A percentile compares a stretch with the other conserved stretches of the same genome.
Conservation (phyloP, 2,888 invertebrate species). For the Cantharis rustica region DNA sequence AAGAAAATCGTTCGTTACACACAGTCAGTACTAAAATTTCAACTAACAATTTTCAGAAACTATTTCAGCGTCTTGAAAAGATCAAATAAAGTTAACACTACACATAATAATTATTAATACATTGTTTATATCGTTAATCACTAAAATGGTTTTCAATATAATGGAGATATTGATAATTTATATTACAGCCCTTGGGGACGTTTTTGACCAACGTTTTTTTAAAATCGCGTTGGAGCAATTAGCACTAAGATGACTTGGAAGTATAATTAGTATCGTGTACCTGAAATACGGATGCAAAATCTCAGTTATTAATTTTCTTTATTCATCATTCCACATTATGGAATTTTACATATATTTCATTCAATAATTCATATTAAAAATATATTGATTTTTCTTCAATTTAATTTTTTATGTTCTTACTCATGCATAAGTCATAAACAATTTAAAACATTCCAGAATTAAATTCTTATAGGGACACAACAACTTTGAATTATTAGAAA, state of each 20-base stretch:
- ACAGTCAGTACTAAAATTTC: not conserved
- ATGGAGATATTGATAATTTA: not conserved
- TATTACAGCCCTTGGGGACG: constrained; percentile 1
- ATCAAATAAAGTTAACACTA: not conserved
- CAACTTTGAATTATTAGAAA: constrained; percentile 7
- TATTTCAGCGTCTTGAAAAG: not conserved
- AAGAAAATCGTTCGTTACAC: not conserved
- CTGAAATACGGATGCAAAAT: constrained; percentile 11
- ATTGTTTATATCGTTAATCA: not conserved
- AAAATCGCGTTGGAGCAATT: not conserved
- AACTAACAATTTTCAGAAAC: not conserved
- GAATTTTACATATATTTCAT: not conserved
- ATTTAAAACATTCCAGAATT: not conserved
- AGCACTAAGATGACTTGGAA: constrained; percentile 2
- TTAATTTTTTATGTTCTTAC: not conserved
- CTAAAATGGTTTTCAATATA: not conserved
- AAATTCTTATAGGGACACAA: constrained; percentile 11
- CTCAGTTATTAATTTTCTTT: not conserved
- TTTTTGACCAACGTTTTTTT: not conserved
- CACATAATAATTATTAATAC: constrained; percentile 1
- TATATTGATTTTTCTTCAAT: not conserved
- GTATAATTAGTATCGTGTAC: constrained; percentile 5
- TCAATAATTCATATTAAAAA: not conserved
- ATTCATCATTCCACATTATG: not conserved
- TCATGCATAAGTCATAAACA: not conserved